These are phyloP conservation scores for Falco naumanni DNA, from an alignment of 2,797 vertebrate genomes.

Conservation along the genomic window DNA sequence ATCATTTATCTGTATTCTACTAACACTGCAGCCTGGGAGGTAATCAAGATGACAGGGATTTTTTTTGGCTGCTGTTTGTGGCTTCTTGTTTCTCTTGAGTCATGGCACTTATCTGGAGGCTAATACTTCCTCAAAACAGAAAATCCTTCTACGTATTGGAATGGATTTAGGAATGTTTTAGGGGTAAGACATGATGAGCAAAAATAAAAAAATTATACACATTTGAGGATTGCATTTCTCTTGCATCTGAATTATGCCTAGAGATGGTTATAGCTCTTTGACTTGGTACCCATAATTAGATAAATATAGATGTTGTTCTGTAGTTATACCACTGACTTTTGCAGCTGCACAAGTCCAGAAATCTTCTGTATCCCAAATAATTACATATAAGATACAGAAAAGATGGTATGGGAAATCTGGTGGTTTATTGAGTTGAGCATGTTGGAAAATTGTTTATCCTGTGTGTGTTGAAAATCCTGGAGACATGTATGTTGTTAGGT, in stretches of 20 bases:
- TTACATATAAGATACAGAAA: neutral
- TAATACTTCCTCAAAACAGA: conserved; percentile 12
- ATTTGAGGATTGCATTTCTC: neutral
- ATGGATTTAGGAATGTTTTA: neutral
- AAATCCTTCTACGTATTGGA: neutral
- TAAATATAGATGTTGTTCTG: neutral
- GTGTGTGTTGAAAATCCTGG: neutral
- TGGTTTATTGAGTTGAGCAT: neutral
- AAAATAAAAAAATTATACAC: neutral
- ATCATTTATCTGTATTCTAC: neutral
- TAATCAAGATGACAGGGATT: neutral
- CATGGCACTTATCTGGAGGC: neutral
- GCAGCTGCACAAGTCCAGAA: neutral
- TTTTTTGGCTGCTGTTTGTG: neutral
- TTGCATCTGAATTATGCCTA: neutral
- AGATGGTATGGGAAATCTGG: neutral
- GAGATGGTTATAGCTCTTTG: neutral
- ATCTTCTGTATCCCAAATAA: neutral
- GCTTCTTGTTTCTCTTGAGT: conserved; percentile 15
- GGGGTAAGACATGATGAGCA: neutral
- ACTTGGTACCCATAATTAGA: neutral
- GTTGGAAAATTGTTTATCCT: neutral
- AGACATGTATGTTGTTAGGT: neutral
- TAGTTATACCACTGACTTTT: neutral
- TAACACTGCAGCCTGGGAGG: neutral